A percentile compares a stretch with the other conserved stretches of the same genome.
Evolutionary conservation across 2,888 invertebrate species (phyloP).

Genomic region (Acleris emargana): DNA sequence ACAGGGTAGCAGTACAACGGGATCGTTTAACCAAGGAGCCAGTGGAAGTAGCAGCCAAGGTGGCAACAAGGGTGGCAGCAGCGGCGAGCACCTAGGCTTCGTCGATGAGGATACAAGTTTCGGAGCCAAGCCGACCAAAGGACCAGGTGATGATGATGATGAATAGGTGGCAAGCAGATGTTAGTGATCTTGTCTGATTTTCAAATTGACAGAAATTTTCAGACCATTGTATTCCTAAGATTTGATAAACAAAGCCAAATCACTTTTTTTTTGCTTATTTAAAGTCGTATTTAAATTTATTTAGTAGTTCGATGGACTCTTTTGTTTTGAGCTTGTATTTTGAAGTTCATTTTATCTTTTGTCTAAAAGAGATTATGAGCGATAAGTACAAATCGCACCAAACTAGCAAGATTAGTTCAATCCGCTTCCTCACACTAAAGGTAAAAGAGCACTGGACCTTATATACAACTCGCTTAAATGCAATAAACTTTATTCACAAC

Average conservation of each 20-base stretch:
- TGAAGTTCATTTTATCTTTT: slow-evolving; percentile 39
- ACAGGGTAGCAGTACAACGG: slow-evolving; percentile 11
- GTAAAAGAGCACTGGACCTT: slow-evolving; percentile 62
- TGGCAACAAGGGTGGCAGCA: slow-evolving; percentile 36
- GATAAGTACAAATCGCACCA: slow-evolving; percentile 40
- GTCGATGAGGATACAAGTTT: slow-evolving; percentile 66
- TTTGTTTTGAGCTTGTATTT: slow-evolving; percentile 19
- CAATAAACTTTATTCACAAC: slow-evolving; percentile 79
- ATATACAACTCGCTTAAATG: slow-evolving; percentile 68
- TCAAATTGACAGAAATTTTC: slow-evolving; percentile 35
- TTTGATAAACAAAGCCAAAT: slow-evolving; percentile 5
- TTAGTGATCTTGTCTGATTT: slow-evolving; percentile 68
- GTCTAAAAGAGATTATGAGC: slow-evolving; percentile 38
- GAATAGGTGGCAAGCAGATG: slow-evolving; percentile 67
- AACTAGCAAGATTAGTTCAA: slow-evolving; percentile 68
- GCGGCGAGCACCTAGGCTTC: slow-evolving; percentile 56
- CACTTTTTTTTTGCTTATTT: slow-evolving; percentile 26
- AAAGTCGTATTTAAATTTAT: slow-evolving; percentile 9
- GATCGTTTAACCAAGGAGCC: slow-evolving; percentile 16
- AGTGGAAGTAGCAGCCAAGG: slow-evolving; percentile 29
- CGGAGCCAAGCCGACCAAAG: slow-evolving; percentile 69
- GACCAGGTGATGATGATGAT: slow-evolving; percentile 77
- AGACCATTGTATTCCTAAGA: slow-evolving; percentile 21
- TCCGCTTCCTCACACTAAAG: slow-evolving; percentile 58
- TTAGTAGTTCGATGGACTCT: slow-evolving; percentile 7